phyloP scores from a whole-genome alignment of 2,113 vertebrate genomes.

The Cebus imitator region DNA sequence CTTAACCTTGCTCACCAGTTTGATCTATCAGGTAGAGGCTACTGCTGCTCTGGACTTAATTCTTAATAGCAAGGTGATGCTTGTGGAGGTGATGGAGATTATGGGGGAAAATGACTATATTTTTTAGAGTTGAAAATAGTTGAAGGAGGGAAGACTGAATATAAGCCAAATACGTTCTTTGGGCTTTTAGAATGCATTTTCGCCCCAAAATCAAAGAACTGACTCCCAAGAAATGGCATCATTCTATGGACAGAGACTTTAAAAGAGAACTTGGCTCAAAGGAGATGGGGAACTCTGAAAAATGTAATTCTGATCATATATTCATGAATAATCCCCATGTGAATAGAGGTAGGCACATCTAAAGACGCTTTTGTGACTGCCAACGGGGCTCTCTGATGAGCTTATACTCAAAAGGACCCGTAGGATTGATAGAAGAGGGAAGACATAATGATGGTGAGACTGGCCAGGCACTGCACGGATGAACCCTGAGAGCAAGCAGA shows the following conservation, averaged over 20 bases:
- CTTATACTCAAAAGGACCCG: constrained; percentile 55
- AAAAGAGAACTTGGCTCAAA: constrained; percentile 69
- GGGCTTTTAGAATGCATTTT: constrained; percentile 46
- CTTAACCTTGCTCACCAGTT: not conserved
- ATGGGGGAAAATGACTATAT: not conserved
- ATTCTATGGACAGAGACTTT: constrained; percentile 56
- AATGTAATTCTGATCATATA: constrained; percentile 73
- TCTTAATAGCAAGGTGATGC: not conserved
- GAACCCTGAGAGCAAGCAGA: not conserved
- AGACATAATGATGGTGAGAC: not conserved
- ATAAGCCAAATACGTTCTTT: constrained; percentile 10
- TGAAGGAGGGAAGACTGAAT: not conserved
- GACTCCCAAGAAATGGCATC: constrained; percentile 64
- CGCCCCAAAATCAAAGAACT: constrained; percentile 64
- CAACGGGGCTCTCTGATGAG: constrained; percentile 58
- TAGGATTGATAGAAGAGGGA: not conserved
- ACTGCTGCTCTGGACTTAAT: not conserved
- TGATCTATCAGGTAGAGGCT: not conserved
- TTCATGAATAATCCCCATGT: constrained; percentile 70
- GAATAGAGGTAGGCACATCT: constrained; percentile 74
- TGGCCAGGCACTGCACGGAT: not conserved
- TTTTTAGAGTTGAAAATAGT: constrained; percentile 5
- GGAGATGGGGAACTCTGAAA: constrained; percentile 56
- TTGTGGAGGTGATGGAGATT: not conserved
- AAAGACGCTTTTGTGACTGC: constrained; percentile 61